phyloP scores from a whole-genome alignment of 1,140 invertebrate species.

The Drosophila orena region DNA sequence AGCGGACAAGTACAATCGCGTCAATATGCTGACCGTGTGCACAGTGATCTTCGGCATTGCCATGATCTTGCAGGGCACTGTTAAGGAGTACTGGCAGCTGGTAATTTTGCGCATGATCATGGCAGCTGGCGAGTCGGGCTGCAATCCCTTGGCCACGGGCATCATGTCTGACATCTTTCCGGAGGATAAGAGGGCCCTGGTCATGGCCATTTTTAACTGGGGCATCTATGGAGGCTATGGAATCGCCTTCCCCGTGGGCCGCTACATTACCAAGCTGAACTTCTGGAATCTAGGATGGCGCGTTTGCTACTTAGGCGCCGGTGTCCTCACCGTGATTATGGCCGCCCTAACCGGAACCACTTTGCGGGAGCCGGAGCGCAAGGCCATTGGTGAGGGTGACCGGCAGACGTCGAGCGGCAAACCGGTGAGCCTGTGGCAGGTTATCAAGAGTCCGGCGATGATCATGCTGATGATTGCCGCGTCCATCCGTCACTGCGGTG shows the following conservation, averaged over 20 bases:
- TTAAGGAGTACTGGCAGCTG: conserved; percentile 96
- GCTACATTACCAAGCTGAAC: conserved; percentile 93
- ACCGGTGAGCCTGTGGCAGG: conserved; percentile 89
- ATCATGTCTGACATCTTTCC: conserved; percentile 94
- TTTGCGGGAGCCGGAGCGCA: conserved; percentile 91
- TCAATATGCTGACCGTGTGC: conserved; percentile 90
- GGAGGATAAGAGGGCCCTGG: conserved; percentile 92
- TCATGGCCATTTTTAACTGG: conserved; percentile 97
- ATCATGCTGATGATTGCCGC: conserved; percentile 93
- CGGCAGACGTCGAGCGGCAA: conserved; percentile 74
- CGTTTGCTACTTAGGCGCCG: conserved; percentile 93
- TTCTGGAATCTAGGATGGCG: conserved; percentile 94
- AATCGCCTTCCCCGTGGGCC: conserved; percentile 95
- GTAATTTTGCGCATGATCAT: conserved; percentile 94
- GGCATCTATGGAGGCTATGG: conserved; percentile 98
- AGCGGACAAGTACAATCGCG: conserved; percentile 92
- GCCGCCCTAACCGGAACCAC: conserved; percentile 91
- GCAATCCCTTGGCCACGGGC: conserved; percentile 94
- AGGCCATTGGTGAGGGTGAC: conserved; percentile 89
- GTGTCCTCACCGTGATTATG: conserved; percentile 92
- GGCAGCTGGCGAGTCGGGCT: conserved; percentile 94
- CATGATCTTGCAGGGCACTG: conserved; percentile 92
- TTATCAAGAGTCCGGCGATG: conserved; percentile 91
- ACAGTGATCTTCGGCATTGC: conserved; percentile 93
- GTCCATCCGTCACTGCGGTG: conserved; percentile 95